A percentile compares a stretch with the other conserved stretches of the same genome.
Evolutionary conservation across 92 coral and sea anemone genomes (phyloP).

Genomic region (Chrysogorgia sp.): DNA sequence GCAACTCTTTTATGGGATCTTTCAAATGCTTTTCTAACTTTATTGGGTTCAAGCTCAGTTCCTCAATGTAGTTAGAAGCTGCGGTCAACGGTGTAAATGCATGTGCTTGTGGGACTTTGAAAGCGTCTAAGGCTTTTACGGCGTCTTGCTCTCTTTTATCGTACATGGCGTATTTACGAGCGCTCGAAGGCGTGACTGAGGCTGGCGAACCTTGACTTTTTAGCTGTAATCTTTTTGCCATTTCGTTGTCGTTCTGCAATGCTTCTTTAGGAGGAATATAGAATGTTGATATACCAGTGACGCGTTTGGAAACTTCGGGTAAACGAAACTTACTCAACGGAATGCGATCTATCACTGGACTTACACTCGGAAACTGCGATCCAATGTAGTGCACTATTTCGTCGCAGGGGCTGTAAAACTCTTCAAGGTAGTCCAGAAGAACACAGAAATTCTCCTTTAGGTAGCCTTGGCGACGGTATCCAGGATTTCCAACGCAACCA

Average conservation of each 20-base stretch:
- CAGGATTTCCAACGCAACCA: slow-evolving; percentile 52
- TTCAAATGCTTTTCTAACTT: too few species aligned
- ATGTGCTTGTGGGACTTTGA: too few species aligned
- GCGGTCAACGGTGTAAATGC: too few species aligned
- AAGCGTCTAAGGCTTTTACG: too few species aligned
- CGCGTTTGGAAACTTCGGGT: slow-evolving; percentile 36
- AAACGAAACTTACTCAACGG: slow-evolving; percentile 27
- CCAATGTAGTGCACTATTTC: slow-evolving; percentile 53
- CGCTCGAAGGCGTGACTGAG: too few species aligned
- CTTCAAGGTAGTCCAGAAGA: slow-evolving; percentile 38
- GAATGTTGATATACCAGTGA: slow-evolving; percentile 46
- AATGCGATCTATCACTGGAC: slow-evolving; percentile 28
- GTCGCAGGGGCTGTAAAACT: slow-evolving; percentile 38
- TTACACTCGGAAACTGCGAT: slow-evolving; percentile 49
- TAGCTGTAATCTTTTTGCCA: slow-evolving; percentile 39
- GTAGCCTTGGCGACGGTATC: slow-evolving; percentile 41
- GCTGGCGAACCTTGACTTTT: too few species aligned
- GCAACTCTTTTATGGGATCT: too few species aligned
- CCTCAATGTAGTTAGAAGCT: too few species aligned
- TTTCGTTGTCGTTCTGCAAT: slow-evolving; percentile 29
- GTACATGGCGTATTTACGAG: too few species aligned
- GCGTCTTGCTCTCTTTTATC: too few species aligned
- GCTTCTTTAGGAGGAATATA: slow-evolving; percentile 42
- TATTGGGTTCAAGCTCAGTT: too few species aligned
- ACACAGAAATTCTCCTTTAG: slow-evolving; percentile 44